These are phyloP conservation scores for Characodon lateralis DNA, from an alignment of 2,797 vertebrate genomes.

Conservation along the genomic window DNA sequence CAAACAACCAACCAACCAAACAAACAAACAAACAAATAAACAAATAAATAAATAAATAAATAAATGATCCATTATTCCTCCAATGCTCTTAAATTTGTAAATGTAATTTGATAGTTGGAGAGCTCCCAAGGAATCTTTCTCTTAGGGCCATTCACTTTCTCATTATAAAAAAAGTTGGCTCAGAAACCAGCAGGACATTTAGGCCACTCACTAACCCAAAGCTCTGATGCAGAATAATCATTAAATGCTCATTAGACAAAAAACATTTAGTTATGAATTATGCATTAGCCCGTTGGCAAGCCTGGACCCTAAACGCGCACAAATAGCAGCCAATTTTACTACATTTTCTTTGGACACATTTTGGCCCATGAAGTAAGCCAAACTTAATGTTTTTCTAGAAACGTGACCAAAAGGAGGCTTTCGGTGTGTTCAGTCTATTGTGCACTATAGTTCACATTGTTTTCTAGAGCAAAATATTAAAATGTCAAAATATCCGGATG, in stretches of 20 bases:
- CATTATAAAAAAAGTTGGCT: slow-evolving; percentile 43
- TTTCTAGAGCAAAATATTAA: slow-evolving; percentile 8
- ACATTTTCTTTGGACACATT: slow-evolving; percentile 33
- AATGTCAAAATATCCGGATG: neutral
- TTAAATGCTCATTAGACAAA: slow-evolving; percentile 71
- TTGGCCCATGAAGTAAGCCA: neutral
- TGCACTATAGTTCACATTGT: neutral
- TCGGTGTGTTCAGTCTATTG: neutral
- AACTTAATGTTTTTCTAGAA: slow-evolving; percentile 33
- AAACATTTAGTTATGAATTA: slow-evolving; percentile 74
- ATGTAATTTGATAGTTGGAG: slow-evolving; percentile 13
- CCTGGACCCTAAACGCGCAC: slow-evolving; percentile 38
- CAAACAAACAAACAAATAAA: too few relatives aligned
- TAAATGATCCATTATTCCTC: neutral
- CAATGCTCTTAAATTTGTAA: neutral
- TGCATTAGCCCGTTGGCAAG: slow-evolving; percentile 71
- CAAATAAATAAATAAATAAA: neutral
- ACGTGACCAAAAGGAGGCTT: slow-evolving; percentile 9
- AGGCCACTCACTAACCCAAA: slow-evolving; percentile 42
- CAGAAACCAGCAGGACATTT: slow-evolving; percentile 45
- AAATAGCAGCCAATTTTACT: slow-evolving; percentile 41
- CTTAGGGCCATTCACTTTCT: slow-evolving; percentile 15
- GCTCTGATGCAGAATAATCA: slow-evolving; percentile 74
- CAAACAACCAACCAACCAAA: too few relatives aligned
- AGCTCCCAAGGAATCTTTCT: neutral